Conservation (phyloP, 1,140 invertebrate species). For the Drosophila micromelanica region DNA sequence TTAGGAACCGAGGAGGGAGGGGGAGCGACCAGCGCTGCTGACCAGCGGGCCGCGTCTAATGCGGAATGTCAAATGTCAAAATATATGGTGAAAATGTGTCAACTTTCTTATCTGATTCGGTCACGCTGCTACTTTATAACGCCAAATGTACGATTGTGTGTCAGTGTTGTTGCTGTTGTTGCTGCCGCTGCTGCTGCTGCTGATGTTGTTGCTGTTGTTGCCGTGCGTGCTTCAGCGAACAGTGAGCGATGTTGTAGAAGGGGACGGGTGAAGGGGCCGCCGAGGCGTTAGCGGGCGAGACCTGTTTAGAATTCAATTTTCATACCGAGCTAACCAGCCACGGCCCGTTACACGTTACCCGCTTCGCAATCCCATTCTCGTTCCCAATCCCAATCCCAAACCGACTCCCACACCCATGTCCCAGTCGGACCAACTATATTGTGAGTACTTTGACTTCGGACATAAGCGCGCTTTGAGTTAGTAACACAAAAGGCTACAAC, state of each 20-base stretch:
- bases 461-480: conserved; percentile 66
- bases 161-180: conserved; percentile 43
- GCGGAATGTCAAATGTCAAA: conserved; percentile 84
- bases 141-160: conserved; percentile 74
- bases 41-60: conserved; percentile 83
- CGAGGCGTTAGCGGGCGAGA: conserved; percentile 62
- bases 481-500: conserved; percentile 60
- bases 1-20: background rate
- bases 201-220: conserved; percentile 37
- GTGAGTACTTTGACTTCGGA: conserved; percentile 65
- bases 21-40: conserved; percentile 37
- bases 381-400: conserved; percentile 21
- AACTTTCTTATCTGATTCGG: conserved; percentile 85
- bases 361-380: conserved; percentile 17
- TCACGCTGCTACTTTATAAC: conserved; percentile 84
- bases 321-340: conserved; percentile 68
- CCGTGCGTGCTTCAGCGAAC: conserved; percentile 81
- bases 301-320: conserved; percentile 83
- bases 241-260: conserved; percentile 49
- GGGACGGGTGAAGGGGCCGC: conserved; percentile 15
- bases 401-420: conserved; percentile 13
- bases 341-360: conserved; percentile 34
- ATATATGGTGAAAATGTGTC: conserved; percentile 85
- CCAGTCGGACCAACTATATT: conserved; percentile 43
- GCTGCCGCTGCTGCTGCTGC: conserved; percentile 45